These are phyloP conservation scores for Synergus laeviventris DNA, from an alignment of 2,888 invertebrate species.

Conservation along the genomic window DNA sequence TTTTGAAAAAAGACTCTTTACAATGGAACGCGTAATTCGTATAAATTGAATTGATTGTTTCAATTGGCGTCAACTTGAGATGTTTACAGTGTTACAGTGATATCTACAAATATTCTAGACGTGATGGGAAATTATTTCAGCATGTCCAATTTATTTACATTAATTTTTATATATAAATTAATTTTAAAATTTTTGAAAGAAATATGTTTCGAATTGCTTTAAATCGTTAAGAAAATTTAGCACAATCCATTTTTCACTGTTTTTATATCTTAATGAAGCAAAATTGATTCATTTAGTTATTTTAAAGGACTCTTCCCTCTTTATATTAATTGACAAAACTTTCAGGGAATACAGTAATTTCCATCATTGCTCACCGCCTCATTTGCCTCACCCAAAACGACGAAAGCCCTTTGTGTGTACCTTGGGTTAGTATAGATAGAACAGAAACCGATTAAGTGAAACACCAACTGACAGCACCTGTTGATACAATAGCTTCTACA, in stretches of 20 bases:
- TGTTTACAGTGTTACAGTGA: too few relatives aligned
- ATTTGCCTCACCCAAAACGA: not conserved
- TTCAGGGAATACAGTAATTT: not conserved
- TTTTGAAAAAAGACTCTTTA: too few relatives aligned
- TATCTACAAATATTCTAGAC: too few relatives aligned
- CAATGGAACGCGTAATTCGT: too few relatives aligned
- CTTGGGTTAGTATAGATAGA: not conserved
- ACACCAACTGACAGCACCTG: conserved; percentile 69
- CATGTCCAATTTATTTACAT: too few relatives aligned
- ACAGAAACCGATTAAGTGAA: conserved; percentile 67
- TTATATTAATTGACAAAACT: not conserved
- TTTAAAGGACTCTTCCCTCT: not conserved
- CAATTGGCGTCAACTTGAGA: too few relatives aligned
- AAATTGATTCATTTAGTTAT: not conserved
- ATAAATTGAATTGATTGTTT: too few relatives aligned
- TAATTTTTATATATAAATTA: too few relatives aligned
- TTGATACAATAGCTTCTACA: conserved; percentile 64
- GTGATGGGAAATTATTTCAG: too few relatives aligned
- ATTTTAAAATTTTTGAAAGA: too few relatives aligned
- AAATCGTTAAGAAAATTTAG: not conserved
- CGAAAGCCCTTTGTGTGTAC: not conserved
- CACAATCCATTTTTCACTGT: not conserved
- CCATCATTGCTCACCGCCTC: not conserved
- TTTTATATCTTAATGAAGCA: not conserved
- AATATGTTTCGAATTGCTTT: too few relatives aligned